These are phyloP conservation scores for Gavialis gangeticus DNA, from an alignment of 2,113 vertebrate genomes.

Conservation along the genomic window DNA sequence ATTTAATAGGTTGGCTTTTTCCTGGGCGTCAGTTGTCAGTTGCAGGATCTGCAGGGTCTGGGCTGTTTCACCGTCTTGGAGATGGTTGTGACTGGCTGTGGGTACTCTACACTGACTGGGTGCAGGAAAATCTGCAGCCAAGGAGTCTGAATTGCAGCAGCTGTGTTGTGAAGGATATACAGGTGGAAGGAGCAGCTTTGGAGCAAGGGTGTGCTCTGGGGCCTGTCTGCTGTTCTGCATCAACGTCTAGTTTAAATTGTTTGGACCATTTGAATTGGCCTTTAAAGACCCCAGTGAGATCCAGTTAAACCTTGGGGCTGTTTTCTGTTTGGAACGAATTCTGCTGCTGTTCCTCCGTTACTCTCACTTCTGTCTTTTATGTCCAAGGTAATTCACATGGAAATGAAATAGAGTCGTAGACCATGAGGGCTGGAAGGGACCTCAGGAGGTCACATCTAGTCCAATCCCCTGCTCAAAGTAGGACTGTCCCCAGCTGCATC, in stretches of 20 bases:
- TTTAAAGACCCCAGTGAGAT: background rate
- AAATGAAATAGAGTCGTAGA: background rate
- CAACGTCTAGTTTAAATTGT: too few species aligned
- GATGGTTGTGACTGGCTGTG: background rate
- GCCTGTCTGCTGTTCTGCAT: too few species aligned
- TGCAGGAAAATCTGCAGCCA: background rate
- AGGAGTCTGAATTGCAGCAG: too few species aligned
- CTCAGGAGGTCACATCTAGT: too few species aligned
- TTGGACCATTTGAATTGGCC: background rate
- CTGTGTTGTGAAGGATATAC: fast-evolving
- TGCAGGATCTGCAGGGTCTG: too few species aligned
- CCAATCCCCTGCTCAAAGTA: too few species aligned
- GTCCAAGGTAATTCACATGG: background rate
- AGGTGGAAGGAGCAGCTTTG: background rate
- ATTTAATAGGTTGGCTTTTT: too few species aligned
- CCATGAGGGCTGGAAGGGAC: too few species aligned
- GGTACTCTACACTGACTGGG: background rate
- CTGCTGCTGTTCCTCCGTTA: fast-evolving
- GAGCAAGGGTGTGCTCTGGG: too few species aligned
- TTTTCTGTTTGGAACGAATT: background rate
- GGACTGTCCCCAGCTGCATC: too few species aligned
- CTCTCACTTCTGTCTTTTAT: background rate
- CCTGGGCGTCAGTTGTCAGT: too few species aligned
- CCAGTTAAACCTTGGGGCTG: fast-evolving
- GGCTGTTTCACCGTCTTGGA: background rate